Base-by-base conservation (phyloP, 2,113 vertebrate genomes). In the Planiliza haematocheilus region DNA sequence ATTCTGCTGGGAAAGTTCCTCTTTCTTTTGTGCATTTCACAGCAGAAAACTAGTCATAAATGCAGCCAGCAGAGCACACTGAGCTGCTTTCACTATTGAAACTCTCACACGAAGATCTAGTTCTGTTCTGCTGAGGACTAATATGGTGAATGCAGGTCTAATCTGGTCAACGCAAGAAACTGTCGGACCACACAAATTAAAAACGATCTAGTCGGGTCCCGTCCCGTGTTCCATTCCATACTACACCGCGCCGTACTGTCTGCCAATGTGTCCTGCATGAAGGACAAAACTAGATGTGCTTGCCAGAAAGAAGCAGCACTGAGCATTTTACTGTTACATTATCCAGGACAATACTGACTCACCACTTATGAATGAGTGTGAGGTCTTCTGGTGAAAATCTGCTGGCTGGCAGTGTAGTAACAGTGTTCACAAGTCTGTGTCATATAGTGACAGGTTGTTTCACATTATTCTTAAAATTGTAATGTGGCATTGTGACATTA, bases 261-360 rank as follows among this genome's bases (percentile, higher is more conserved):
- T 83, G 82, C 80, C 64, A 41, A 45, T 0, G 42, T 48, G 82
- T 83, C 84, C 79, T 66, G 55, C 36, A 17, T 68, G 77, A 86
- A 85, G 88, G 86, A 87, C 79, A 55, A 72, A 83, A 63, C 72
- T 24, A 48, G 34, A 18, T 7, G 56, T 0, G 71, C 79, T 81
- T 77, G 86, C 88, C 91, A 91, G 63, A 89, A 74, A 84, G 76
- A 85, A 78, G 82, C 68, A 74, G 58, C 68, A 46, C 68, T 10
- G 57, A 80, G 82, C 20, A 20, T 84, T 87, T 89, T 65, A 77
- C 64, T 24, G 78, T 83, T 83, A 85, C 72, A 81, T 60, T 85
- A 87, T 85, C 83, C 83, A 70, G 84, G 78, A 82, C 81, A 59
- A 56, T 9, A 70, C 85, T 87, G 87, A 87, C 87, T 86, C 83